These are phyloP conservation scores for Crioceris asparagi DNA, from an alignment of 2,888 invertebrate genomes.

Conservation along the genomic window DNA sequence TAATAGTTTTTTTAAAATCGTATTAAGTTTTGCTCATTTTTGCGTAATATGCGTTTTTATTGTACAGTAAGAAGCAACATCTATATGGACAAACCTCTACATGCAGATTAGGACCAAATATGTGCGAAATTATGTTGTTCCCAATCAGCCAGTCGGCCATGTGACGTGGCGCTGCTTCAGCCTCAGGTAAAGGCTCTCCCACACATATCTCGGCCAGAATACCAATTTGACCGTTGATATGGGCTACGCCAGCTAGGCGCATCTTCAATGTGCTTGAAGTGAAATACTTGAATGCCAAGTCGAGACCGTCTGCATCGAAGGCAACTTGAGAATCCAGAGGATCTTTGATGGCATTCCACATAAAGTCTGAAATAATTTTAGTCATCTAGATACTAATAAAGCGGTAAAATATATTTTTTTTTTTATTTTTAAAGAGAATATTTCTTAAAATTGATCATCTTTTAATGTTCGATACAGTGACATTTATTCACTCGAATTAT, in stretches of 20 bases:
- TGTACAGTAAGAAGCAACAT: too few species aligned
- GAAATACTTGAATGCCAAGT: conserved; percentile 92
- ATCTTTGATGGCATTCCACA: conserved; percentile 93
- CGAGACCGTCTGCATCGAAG: conserved; percentile 83
- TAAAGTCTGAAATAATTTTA: conserved; percentile 55
- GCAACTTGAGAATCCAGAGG: conserved; percentile 78
- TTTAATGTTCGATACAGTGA: too few species aligned
- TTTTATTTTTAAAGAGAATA: too few species aligned
- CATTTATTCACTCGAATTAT: too few species aligned
- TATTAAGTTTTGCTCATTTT: too few species aligned
- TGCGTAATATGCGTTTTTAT: too few species aligned
- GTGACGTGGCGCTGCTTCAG: conserved; percentile 72
- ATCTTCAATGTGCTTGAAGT: conserved; percentile 90
- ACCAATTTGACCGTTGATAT: conserved; percentile 89
- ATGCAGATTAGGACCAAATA: conserved; percentile 95
- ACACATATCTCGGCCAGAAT: conserved; percentile 86
- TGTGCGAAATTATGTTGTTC: conserved; percentile 84
- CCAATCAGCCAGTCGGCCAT: conserved; percentile 82
- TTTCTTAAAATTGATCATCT: too few species aligned
- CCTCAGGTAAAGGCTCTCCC: conserved; percentile 76
- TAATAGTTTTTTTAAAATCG: too few species aligned
- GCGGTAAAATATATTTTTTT: too few species aligned
- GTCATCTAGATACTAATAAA: neutral
- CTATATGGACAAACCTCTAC: conserved; percentile 71
- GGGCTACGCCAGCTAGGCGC: conserved; percentile 85